Percentiles rank a stretch among this genome's conserved stretches.
phyloP scores from a whole-genome alignment of 2,888 invertebrate species.

The Leptinotarsa juncta region DNA sequence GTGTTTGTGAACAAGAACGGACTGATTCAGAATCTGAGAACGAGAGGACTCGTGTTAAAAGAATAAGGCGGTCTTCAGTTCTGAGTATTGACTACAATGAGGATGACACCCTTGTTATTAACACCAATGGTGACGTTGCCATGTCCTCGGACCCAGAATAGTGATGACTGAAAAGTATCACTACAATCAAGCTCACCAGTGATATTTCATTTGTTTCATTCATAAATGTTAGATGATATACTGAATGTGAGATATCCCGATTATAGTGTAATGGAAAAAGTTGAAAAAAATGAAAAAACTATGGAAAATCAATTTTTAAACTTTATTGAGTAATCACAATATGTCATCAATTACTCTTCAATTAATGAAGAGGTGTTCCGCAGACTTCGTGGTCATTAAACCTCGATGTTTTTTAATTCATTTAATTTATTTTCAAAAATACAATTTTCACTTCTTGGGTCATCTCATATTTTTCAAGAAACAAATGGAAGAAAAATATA shows the following conservation, averaged over 20 bases:
- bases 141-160: slow-evolving; percentile 65
- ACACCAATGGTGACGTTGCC: slow-evolving; percentile 75
- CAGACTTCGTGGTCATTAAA: too few species aligned
- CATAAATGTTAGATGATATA: not conserved
- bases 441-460: not conserved
- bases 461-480: not conserved
- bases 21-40: slow-evolving; percentile 66
- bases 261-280: not conserved
- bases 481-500: slow-evolving; percentile 12
- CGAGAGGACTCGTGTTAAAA: slow-evolving; percentile 71
- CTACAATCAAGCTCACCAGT: slow-evolving; percentile 28
- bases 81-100: slow-evolving; percentile 81
- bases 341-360: not conserved
- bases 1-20: slow-evolving; percentile 64
- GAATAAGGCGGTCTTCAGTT: slow-evolving; percentile 78
- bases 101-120: slow-evolving; percentile 78
- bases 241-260: not conserved
- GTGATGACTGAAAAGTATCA: slow-evolving; percentile 36
- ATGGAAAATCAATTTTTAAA: not conserved
- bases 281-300: not conserved
- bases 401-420: too few species aligned
- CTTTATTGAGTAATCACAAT: not conserved
- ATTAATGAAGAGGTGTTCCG: not conserved
- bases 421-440: not conserved
- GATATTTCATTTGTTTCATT: slow-evolving; percentile 6